These are phyloP conservation scores for Centropyge bicolor DNA, from an alignment of 2,797 vertebrate species.

Conservation along the genomic window DNA sequence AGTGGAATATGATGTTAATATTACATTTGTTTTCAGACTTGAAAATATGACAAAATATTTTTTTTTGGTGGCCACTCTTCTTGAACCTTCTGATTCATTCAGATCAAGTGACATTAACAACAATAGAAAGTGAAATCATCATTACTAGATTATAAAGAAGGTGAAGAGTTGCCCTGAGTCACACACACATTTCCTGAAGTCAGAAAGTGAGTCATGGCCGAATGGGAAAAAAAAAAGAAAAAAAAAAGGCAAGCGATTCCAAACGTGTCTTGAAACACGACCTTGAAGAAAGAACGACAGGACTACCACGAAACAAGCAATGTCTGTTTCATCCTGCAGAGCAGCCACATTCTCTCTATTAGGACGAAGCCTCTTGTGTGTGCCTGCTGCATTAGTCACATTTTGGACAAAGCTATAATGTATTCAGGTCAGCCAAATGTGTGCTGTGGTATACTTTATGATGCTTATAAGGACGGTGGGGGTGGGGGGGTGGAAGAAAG, in stretches of 20 bases:
- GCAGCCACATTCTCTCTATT: background rate
- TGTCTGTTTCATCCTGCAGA: background rate
- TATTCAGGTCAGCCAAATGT: slow-evolving; percentile 30
- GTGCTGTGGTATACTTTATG: slow-evolving; percentile 12
- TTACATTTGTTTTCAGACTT: too few species aligned
- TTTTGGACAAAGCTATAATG: slow-evolving; percentile 18
- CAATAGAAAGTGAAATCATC: background rate
- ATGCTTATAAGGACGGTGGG: slow-evolving; percentile 5
- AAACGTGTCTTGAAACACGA: background rate
- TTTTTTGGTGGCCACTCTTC: background rate
- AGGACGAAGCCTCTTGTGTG: background rate
- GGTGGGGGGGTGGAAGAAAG: too few species aligned
- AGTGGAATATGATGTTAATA: too few species aligned
- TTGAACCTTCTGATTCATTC: background rate
- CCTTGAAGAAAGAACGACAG: background rate
- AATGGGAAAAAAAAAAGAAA: background rate
- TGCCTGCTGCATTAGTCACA: background rate
- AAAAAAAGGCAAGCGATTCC: slow-evolving; percentile 5
- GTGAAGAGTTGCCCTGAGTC: background rate
- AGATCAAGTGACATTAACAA: background rate
- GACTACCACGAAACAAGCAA: background rate
- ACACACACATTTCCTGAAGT: background rate
- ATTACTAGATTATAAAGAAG: background rate
- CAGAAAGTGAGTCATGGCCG: background rate
- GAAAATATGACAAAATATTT: background rate